Percentiles rank a stretch among this genome's conserved stretches.
Conservation (phyloP, 2,113 vertebrate species). For the Pantherophis guttatus region DNA sequence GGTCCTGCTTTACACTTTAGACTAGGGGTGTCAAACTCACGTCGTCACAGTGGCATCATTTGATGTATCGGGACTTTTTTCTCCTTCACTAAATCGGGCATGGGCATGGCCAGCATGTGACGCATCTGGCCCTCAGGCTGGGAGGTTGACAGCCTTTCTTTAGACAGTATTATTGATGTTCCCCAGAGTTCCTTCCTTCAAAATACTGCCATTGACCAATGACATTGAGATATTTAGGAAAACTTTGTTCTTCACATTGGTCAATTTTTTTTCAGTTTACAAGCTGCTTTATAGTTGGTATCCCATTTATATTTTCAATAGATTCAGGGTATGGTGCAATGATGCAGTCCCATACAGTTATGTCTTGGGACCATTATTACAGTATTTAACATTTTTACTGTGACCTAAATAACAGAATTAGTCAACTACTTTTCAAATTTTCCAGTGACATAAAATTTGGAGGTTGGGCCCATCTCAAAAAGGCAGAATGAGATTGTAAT, state of each 20-base stretch:
- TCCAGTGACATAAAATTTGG: not conserved
- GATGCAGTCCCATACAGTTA: not conserved
- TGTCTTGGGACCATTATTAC: not conserved
- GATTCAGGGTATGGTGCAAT: not conserved
- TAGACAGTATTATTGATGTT: not conserved
- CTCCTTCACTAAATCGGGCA: too few relatives aligned
- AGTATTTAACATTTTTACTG: not conserved
- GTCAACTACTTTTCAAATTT: not conserved
- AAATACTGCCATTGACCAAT: not conserved
- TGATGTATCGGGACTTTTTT: too few relatives aligned
- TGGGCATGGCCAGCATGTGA: too few relatives aligned
- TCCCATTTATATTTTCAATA: not conserved
- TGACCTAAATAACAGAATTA: not conserved
- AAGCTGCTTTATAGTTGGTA: not conserved
- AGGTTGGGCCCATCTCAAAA: not conserved
- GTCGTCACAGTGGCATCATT: too few relatives aligned
- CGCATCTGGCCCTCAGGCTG: too few relatives aligned
- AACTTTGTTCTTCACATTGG: not conserved
- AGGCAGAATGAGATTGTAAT: not conserved
- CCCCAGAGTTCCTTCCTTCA: not conserved
- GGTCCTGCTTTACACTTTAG: not conserved
- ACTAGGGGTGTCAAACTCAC: not conserved
- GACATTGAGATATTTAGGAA: not conserved
- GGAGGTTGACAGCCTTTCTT: too few relatives aligned
- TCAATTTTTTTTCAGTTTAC: not conserved